A percentile compares a stretch with the other conserved stretches of the same genome.
Evolutionary conservation across 2,888 invertebrate genomes (phyloP).

Genomic region (Sphaerophoria taeniata): DNA sequence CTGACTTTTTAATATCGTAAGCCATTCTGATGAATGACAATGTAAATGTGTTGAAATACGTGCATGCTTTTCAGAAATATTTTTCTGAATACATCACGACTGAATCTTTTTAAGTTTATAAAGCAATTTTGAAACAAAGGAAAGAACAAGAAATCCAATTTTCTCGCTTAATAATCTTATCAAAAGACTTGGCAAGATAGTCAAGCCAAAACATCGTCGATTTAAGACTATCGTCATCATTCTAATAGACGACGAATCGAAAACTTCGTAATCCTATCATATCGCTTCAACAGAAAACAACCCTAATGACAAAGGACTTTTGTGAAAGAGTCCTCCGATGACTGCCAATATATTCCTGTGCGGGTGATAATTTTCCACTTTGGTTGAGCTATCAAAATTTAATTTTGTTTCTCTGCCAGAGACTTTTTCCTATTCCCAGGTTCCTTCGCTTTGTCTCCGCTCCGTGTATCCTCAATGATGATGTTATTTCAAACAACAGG

Average conservation of each 20-base stretch:
- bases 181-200: constrained; percentile 44
- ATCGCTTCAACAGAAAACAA: constrained; percentile 39
- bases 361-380: constrained; percentile 59
- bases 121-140: constrained; percentile 15
- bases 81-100: not conserved
- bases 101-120: constrained; percentile 14
- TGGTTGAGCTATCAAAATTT: constrained; percentile 70
- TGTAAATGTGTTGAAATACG: not conserved
- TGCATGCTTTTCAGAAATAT: not conserved
- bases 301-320: constrained; percentile 24
- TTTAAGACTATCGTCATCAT: constrained; percentile 38
- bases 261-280: constrained; percentile 55
- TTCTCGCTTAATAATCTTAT: constrained; percentile 46
- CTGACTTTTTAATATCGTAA: not conserved
- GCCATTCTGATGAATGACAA: not conserved
- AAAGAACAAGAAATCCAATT: constrained; percentile 40
- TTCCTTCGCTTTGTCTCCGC: not conserved
- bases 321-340: constrained; percentile 34
- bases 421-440: not conserved
- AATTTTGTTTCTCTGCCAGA: constrained; percentile 51
- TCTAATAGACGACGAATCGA: not conserved
- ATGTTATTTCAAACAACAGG: constrained; percentile 7
- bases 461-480: constrained; percentile 10
- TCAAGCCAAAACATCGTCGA: constrained; percentile 43
- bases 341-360: constrained; percentile 23